Evolutionary conservation across 2,797 vertebrate genomes (phyloP), one percentile per base, ranked within the genome.

Genomic region (Simalia tracyae): DNA sequence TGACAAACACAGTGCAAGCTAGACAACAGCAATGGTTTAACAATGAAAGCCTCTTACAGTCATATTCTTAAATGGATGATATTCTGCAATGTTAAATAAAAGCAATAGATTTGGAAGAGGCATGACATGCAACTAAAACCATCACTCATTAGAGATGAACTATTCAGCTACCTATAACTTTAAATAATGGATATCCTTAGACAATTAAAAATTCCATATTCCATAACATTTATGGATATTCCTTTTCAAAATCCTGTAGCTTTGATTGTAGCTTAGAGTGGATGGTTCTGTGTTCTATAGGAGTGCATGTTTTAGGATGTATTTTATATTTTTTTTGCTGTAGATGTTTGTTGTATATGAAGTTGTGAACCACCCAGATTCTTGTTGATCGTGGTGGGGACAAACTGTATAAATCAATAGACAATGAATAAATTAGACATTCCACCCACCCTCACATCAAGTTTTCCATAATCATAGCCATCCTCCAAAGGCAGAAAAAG

Each of bases 11-110:
- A 66, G 11, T 66, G 28, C 28, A n/a, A 66, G 26, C 28, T 66
- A 66, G 26, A n/a, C 28, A 66, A 66, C n/a, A n/a, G 28, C 36
- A 81, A 46, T 81, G 42, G 8, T 46, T 81, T 42, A 42, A 4
- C 31, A 76, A 24, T 81, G 72, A 46, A 81, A 81, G 8, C 8
- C 2, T 81, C 36, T 46, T 46, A 81, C 36, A 81, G 36, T 60
- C 19, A 92, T 54, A 89, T 60, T 60, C 89, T 91, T 17, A 5
- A 96, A 96, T 93, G 76, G 14, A 5, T 86, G n/a, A 94, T 93
- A 92, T 92, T 59, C 89, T 91, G 0, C 57, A 63, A 60, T 81
- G 95, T 95, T 96, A 59, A 96, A 95, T 96, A 42, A 95, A 92
- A 50, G 86, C 84, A 87, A 28, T 95, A 89, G 90, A 84, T 92